Conservation (phyloP, 1,140 invertebrate genomes). For the Plutomurus gul region DNA sequence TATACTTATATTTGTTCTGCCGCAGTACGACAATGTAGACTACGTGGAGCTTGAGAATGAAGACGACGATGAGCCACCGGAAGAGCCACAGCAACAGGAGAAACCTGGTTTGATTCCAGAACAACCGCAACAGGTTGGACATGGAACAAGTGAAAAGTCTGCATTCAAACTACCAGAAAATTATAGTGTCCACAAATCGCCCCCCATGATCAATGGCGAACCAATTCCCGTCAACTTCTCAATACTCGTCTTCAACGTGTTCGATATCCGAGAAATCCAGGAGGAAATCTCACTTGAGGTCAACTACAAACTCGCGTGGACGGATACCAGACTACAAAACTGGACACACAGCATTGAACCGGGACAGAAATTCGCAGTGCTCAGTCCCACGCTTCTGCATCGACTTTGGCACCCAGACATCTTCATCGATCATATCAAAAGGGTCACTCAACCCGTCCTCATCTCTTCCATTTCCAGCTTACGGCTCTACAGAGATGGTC, state of each 20-base stretch:
- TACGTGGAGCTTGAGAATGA: background rate
- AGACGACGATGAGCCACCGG: background rate
- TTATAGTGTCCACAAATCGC: conserved; percentile 49
- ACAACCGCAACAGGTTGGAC: no score
- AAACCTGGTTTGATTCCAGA: no score
- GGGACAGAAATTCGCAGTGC: conserved; percentile 36
- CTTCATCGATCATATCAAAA: conserved; percentile 45
- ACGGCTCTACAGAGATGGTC: conserved; percentile 48
- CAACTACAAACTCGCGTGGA: conserved; percentile 49
- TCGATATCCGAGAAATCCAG: conserved; percentile 47
- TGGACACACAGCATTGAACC: conserved; percentile 24
- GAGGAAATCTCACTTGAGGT: conserved; percentile 46
- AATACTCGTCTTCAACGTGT: conserved; percentile 46
- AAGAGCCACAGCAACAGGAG: background rate
- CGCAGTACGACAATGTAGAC: background rate
- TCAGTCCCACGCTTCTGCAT: conserved; percentile 46
- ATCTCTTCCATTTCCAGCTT: conserved; percentile 47
- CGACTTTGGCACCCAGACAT: conserved; percentile 53
- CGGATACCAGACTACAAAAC: conserved; percentile 47
- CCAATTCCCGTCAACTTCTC: conserved; percentile 41
- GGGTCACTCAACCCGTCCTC: conserved; percentile 33
- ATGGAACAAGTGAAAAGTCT: background rate
- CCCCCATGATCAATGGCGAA: conserved; percentile 36
- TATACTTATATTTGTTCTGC: no score
- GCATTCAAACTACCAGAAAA: conserved; percentile 39